Conservation (phyloP, 2,888 invertebrate genomes). For the Tribolium freemani region DNA sequence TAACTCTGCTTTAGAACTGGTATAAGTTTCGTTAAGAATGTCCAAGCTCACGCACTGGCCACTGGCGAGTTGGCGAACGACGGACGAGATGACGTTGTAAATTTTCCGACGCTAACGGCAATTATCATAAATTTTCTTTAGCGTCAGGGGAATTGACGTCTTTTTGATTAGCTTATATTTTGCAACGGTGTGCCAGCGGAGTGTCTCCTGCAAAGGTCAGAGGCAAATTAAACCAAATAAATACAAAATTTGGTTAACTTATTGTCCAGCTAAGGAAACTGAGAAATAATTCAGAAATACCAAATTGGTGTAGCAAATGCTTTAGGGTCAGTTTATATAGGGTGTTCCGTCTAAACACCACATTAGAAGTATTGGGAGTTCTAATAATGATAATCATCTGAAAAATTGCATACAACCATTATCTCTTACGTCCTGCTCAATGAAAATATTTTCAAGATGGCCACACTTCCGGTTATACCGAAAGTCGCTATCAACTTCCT, state of each 20-base stretch:
- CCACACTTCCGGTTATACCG: no score
- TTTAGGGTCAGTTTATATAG: no score
- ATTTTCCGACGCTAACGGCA: background rate
- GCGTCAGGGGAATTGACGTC: background rate
- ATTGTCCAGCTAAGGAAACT: no score
- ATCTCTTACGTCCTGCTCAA: no score
- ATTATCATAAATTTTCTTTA: conserved; percentile 19
- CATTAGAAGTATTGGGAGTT: no score
- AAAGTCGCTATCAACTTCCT: no score
- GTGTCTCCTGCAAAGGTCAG: background rate
- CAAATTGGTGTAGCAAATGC: no score
- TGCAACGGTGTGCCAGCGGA: background rate
- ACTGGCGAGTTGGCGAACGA: background rate
- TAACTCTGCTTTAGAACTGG: conserved; percentile 36
- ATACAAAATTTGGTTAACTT: background rate
- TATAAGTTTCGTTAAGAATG: conserved; percentile 35
- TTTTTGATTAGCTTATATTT: background rate
- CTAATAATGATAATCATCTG: no score
- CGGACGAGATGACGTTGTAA: conserved; percentile 12
- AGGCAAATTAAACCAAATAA: background rate
- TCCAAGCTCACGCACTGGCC: background rate
- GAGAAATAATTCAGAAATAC: no score
- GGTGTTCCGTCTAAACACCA: no score
- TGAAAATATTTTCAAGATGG: no score
- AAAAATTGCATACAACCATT: no score